These are phyloP conservation scores for Limulus polyphemus DNA, from an alignment of 2,888 invertebrate genomes.

Conservation along the genomic window DNA sequence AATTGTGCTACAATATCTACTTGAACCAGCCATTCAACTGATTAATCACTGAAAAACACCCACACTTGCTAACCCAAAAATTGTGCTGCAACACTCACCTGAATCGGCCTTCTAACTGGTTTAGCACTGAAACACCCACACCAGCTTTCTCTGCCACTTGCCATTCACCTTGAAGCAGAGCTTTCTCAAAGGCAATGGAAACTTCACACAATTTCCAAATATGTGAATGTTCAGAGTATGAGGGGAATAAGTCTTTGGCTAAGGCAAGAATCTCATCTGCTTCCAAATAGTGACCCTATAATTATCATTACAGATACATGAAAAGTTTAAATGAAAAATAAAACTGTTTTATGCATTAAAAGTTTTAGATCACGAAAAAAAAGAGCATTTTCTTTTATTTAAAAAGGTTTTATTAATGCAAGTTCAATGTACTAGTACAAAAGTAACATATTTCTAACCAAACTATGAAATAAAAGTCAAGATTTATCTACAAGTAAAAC, in stretches of 20 bases:
- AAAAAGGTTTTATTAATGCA: too few species aligned
- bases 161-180: constrained; percentile 47
- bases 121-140: constrained; percentile 47
- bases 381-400: too few species aligned
- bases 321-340: too few species aligned
- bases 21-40: too few species aligned
- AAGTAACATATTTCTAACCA: too few species aligned
- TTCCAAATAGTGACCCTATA: constrained; percentile 45
- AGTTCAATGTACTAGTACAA: too few species aligned
- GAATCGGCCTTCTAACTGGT: constrained; percentile 25
- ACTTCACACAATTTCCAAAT: constrained; percentile 52
- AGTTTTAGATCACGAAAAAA: too few species aligned
- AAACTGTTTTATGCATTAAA: too few species aligned
- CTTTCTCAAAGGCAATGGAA: constrained; percentile 32
- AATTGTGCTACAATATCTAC: too few species aligned
- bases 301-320: constrained; percentile 4
- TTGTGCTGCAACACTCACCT: constrained; percentile 4
- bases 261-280: constrained; percentile 48
- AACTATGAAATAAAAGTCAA: too few species aligned
- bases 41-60: background rate
- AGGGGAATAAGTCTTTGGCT: constrained; percentile 50
- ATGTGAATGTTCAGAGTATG: constrained; percentile 45
- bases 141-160: constrained; percentile 56
- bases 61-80: background rate
- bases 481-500: too few species aligned